Base-by-base conservation (phyloP, 2,888 invertebrate genomes). In the Parnassius glacialis region DNA sequence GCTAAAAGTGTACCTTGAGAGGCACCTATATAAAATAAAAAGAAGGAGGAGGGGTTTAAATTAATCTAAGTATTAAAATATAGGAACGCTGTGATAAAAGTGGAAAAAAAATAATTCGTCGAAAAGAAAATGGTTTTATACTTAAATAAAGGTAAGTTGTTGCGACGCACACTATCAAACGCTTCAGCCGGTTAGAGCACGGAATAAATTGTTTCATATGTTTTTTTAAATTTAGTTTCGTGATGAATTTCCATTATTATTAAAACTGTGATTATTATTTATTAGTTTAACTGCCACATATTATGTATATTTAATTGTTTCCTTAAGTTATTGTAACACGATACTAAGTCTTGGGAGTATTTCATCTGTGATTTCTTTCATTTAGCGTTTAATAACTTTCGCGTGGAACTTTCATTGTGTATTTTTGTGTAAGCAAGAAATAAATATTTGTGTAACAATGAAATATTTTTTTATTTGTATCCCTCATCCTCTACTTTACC, bases 301-400 rank as follows among this genome's bases (percentile, higher is more conserved):
- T 71, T 72, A 67, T 66, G 65, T 70, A 65, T 68, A 64, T 71
- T 73, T 73, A 69, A 68, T 70, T 71, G 70, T 64, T 66, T 69
- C 64, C 61, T 65, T 69, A 67, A 68, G 61, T 64, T 65, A 56
- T 64, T 69, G 70, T 66, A 67, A 66, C 62, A 62, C 57, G 66
- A 59, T 63, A 71, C 71, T 69, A 70, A 70, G 70, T 73, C 72
- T 75, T 74, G 78, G 78, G 80, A 82, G 80, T 88, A 85, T 85
- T 84, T 79, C 81, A 82, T 85, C 90, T 90, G 90, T 90, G 90
- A 90, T 90, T 87, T 80, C 77, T 78, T 84, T 83, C 75, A 68
- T 81, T 80, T 85, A 84, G 83, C 78, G 78, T 84, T 74, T 76
- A 74, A 79, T 74, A 80, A 76, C 69, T 71, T 76, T 80, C 74